Evolutionary conservation across 2,888 invertebrate species (phyloP).

Genomic region (Carcina quercana): DNA sequence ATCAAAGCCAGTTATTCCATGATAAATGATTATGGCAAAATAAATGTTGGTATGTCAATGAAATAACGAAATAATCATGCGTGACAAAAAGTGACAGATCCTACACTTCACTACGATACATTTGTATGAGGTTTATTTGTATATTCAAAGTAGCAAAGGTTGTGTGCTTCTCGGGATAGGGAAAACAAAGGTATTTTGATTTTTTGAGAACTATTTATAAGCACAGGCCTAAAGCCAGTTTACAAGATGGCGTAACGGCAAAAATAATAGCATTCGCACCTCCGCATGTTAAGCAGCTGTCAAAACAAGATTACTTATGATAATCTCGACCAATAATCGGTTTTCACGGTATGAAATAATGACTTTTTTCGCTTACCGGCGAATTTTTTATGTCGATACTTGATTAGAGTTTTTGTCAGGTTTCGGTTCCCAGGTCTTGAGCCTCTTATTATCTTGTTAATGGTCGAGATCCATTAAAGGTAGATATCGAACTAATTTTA

Average conservation of each 20-base stretch:
- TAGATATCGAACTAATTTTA: too few species aligned
- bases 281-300: conserved; percentile 27
- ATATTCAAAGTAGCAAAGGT: too few species aligned
- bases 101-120: too few species aligned
- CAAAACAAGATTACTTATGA: conserved; percentile 29
- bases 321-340: conserved; percentile 23
- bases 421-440: background rate
- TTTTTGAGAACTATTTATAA: background rate
- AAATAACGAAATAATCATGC: too few species aligned
- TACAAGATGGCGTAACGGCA: background rate
- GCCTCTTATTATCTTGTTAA: background rate
- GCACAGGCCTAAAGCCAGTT: background rate
- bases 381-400: conserved; percentile 17
- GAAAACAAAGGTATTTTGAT: background rate
- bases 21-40: too few species aligned
- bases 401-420: conserved; percentile 14
- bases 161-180: too few species aligned
- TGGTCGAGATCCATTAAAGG: too few species aligned
- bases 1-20: too few species aligned
- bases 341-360: conserved; percentile 13
- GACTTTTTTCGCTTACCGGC: conserved; percentile 5
- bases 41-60: too few species aligned
- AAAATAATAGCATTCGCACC: background rate
- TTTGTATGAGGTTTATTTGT: too few species aligned
- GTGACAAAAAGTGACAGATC: too few species aligned